phyloP scores from a whole-genome alignment of 2,888 invertebrate genomes.

The Sussaba pulchella region DNA sequence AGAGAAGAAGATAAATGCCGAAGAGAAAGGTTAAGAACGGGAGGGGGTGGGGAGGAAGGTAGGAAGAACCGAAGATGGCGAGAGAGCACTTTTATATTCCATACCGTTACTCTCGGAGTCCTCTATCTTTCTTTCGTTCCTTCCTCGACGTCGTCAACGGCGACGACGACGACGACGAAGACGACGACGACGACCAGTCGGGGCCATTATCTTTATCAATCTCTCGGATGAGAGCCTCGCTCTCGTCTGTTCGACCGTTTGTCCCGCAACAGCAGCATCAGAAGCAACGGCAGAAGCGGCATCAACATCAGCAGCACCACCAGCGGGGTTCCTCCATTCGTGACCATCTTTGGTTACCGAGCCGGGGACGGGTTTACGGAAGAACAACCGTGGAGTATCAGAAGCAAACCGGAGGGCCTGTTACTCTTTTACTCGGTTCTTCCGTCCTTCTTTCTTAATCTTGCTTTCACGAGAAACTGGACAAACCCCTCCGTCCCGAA shows the following conservation, averaged over 20 bases:
- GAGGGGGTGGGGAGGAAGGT: neutral
- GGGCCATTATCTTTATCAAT: constrained; percentile 80
- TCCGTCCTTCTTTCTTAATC: constrained; percentile 33
- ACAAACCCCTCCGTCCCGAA: constrained; percentile 16
- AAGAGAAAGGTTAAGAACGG: constrained; percentile 25
- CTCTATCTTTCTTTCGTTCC: constrained; percentile 34
- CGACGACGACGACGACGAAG: constrained; percentile 36
- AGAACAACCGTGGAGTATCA: constrained; percentile 59
- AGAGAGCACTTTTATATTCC: constrained; percentile 42
- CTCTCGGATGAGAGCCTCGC: constrained; percentile 70
- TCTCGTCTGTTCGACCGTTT: constrained; percentile 63
- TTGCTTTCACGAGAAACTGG: constrained; percentile 38
- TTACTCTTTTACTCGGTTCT: constrained; percentile 24
- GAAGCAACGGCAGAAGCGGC: constrained; percentile 38
- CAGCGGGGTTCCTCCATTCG: constrained; percentile 69
- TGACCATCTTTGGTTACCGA: constrained; percentile 77
- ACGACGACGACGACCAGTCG: constrained; percentile 60
- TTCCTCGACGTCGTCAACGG: constrained; percentile 37
- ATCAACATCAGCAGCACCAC: constrained; percentile 44
- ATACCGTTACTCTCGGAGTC: constrained; percentile 53
- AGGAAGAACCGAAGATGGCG: constrained; percentile 14
- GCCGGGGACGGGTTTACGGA: constrained; percentile 70
- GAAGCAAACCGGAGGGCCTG: constrained; percentile 37
- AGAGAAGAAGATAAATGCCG: constrained; percentile 13
- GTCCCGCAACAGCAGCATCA: constrained; percentile 47